These are phyloP conservation scores for Smittia aterrima DNA, from an alignment of 2,888 invertebrate genomes.

Conservation along the genomic window DNA sequence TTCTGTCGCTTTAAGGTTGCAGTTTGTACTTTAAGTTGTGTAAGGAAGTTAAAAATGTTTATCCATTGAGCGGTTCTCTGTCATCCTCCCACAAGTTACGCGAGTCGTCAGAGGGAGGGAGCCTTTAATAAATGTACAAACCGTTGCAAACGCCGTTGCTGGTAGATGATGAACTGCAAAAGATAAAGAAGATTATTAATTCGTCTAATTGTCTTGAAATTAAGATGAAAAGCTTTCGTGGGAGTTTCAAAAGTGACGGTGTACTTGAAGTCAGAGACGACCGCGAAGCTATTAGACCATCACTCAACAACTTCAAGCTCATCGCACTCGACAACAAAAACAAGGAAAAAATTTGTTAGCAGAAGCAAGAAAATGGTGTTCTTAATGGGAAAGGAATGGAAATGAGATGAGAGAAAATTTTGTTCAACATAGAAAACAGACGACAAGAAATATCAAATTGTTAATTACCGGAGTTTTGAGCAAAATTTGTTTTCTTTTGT, in stretches of 20 bases:
- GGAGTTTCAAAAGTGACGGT: not conserved
- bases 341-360: too few relatives aligned
- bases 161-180: conserved; percentile 24
- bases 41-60: too few relatives aligned
- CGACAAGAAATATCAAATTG: not conserved
- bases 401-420: not conserved
- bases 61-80: too few relatives aligned
- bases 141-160: conserved; percentile 32
- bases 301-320: too few relatives aligned
- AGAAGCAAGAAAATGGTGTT: not conserved
- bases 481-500: conserved; percentile 14
- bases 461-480: conserved; percentile 29
- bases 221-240: not conserved
- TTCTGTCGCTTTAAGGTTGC: too few relatives aligned
- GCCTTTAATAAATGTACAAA: conserved; percentile 9
- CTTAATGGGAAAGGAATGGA: not conserved
- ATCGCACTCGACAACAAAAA: too few relatives aligned
- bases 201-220: not conserved
- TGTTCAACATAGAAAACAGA: not conserved
- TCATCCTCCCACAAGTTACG: too few relatives aligned
- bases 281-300: too few relatives aligned
- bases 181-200: not conserved
- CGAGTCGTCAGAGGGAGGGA: not conserved
- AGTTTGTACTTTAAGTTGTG: too few relatives aligned
- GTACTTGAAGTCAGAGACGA: not conserved